Percentiles rank a stretch among this genome's conserved stretches.
Evolutionary conservation across 2,888 invertebrate genomes (phyloP).

Genomic region (Bedellia somnulentella): DNA sequence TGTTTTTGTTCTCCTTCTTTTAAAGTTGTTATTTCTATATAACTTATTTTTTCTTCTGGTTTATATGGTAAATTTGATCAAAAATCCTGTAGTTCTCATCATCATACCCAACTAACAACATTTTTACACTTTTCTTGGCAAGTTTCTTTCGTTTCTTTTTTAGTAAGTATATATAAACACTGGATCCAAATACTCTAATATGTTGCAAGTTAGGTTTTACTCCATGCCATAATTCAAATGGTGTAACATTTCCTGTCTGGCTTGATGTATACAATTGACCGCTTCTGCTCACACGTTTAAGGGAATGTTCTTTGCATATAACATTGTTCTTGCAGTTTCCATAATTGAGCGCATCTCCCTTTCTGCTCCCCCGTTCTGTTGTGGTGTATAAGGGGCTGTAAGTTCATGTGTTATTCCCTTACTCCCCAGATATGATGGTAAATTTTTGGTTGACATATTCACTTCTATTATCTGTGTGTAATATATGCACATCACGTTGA

Average conservation of each 20-base stretch:
- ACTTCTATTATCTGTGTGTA: background rate
- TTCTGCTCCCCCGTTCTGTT: constrained; percentile 19
- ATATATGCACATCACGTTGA: background rate
- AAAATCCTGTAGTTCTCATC: constrained; percentile 3
- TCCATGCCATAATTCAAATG: background rate
- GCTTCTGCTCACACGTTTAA: constrained; percentile 4
- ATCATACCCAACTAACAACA: constrained; percentile 3
- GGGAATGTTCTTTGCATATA: constrained; percentile 13
- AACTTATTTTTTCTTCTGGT: background rate
- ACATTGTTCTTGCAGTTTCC: constrained; percentile 16
- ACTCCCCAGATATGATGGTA: background rate
- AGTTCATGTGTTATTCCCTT: constrained; percentile 10
- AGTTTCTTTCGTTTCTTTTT: constrained; percentile 6
- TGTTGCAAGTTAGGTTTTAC: background rate
- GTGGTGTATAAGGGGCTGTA: constrained; percentile 16
- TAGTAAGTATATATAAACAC: background rate
- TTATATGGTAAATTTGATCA: background rate
- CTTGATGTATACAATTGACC: background rate
- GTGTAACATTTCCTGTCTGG: background rate
- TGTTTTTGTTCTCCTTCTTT: background rate
- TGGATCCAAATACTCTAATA: background rate
- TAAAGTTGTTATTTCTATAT: background rate
- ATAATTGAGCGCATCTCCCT: constrained; percentile 18
- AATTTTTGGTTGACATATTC: background rate
- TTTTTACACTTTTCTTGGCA: constrained; percentile 3